Base-by-base conservation (phyloP, 1,140 invertebrate species). In the Planococcus citri region DNA sequence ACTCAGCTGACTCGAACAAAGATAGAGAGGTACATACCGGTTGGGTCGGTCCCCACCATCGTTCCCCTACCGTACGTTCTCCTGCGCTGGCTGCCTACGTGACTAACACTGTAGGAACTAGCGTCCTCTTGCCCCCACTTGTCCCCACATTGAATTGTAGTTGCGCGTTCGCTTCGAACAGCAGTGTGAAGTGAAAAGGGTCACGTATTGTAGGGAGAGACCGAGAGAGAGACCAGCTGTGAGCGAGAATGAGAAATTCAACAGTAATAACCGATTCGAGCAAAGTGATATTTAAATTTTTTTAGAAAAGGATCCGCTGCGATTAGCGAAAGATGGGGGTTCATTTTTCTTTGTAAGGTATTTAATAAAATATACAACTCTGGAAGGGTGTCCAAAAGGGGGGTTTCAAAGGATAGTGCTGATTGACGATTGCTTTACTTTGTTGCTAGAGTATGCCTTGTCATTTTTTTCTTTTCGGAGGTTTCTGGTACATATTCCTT, bases 1-100 rank as follows among this genome's bases (percentile, higher is more conserved):
- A 64, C 60, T 64, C 60, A 64, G 60, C 60, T 64, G 60, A 64
- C 60, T 58, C n/a, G 60, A 64, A 64, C 60, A 64, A 64, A 64
- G 60, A 64, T n/a, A n/a, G n/a, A n/a, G n/a, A n/a, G n/a, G n/a
- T n/a, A n/a, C n/a, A n/a, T 64, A 64, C 60, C 60, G 60, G 60
- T 64, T 64, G 10, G 2, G 10, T 24, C 4, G 25, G 22, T 64
- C 60, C 60, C 60, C 60, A 64, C 60, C 60, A 64, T 21, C 22
- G 22, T 24, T 64, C 3, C 22, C 12, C 60, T 64, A 9, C 60
- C 51, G 17, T 58, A 24, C 60, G 10, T 12, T 64, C 60, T 22
- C 25, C 20, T n/a, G 57, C 21, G 8, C 57, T 60, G 8, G 8
- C 57, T 64, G 60, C 60, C 60, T 64, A 64, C 60, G 60, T 64